Conservation (phyloP, 2,888 invertebrate species). For the Polydrusus pterygomalis region DNA sequence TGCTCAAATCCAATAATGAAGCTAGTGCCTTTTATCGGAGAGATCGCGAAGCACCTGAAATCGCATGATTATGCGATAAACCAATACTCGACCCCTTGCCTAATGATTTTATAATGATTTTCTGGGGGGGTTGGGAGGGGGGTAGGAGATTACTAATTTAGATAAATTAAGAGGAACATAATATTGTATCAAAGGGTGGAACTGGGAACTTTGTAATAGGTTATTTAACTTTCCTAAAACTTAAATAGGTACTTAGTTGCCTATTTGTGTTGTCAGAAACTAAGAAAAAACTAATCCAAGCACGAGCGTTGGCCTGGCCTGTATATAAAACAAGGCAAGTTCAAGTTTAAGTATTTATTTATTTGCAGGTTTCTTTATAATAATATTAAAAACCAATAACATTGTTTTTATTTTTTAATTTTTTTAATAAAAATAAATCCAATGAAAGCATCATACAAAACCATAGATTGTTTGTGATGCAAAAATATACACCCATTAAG, state of each 20-base stretch:
- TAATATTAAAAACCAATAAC: too few relatives aligned
- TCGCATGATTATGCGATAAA: conserved; percentile 53
- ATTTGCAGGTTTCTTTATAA: too few relatives aligned
- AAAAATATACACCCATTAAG: too few relatives aligned
- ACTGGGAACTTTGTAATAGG: not conserved
- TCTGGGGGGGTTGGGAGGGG: conserved; percentile 1
- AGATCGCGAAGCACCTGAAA: conserved; percentile 52
- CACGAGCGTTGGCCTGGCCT: too few relatives aligned
- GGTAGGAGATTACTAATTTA: conserved; percentile 28
- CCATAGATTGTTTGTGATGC: too few relatives aligned
- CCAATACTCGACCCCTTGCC: conserved; percentile 48
- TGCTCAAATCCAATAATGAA: conserved; percentile 47
- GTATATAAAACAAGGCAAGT: too few relatives aligned
- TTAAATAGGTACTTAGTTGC: not conserved
- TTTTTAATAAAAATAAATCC: too few relatives aligned
- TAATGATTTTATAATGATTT: conserved; percentile 62
- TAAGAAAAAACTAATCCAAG: too few relatives aligned
- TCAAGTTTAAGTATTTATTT: too few relatives aligned
- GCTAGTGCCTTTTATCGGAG: conserved; percentile 47
- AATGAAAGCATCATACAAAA: too few relatives aligned
- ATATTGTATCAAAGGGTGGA: not conserved
- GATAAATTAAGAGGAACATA: conserved; percentile 25
- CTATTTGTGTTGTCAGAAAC: too few relatives aligned
- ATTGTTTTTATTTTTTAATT: too few relatives aligned
- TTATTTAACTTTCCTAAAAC: not conserved